phyloP scores from a whole-genome alignment of 2,888 invertebrate species.

The Scotopteryx bipunctaria region DNA sequence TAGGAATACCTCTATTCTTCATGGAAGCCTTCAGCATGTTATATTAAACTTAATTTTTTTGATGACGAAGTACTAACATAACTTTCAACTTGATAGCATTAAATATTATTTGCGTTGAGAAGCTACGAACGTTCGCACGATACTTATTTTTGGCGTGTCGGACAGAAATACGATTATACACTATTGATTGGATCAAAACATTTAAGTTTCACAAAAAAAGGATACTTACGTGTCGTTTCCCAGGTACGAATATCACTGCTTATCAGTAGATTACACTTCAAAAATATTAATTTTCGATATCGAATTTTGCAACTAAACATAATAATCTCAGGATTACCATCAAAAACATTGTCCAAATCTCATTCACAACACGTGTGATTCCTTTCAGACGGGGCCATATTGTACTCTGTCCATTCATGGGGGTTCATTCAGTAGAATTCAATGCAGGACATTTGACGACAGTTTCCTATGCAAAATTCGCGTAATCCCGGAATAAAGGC shows the following conservation, averaged over 20 bases:
- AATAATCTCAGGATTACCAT: conserved; percentile 57
- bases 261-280: conserved; percentile 3
- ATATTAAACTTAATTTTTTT: too few relatives aligned
- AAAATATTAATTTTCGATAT: conserved; percentile 34
- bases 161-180: background rate
- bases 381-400: conserved; percentile 60
- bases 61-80: background rate
- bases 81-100: too few relatives aligned
- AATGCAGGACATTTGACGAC: conserved; percentile 70
- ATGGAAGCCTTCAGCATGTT: too few relatives aligned
- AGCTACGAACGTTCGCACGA: conserved; percentile 16
- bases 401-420: conserved; percentile 64
- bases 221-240: too few relatives aligned
- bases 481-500: conserved; percentile 80
- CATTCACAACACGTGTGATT: conserved; percentile 75
- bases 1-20: too few relatives aligned
- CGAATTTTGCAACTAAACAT: conserved; percentile 44
- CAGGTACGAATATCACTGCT: conserved; percentile 16
- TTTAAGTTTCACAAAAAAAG: too few relatives aligned
- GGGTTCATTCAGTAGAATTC: conserved; percentile 55
- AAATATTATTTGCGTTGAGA: too few relatives aligned
- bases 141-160: background rate
- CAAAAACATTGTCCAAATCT: conserved; percentile 66
- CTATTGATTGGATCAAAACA: conserved; percentile 14
- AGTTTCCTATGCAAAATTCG: conserved; percentile 80